Percentiles rank a stretch among this genome's conserved stretches.
Conservation (phyloP, 2,113 vertebrate genomes). For the Piprites chloris region DNA sequence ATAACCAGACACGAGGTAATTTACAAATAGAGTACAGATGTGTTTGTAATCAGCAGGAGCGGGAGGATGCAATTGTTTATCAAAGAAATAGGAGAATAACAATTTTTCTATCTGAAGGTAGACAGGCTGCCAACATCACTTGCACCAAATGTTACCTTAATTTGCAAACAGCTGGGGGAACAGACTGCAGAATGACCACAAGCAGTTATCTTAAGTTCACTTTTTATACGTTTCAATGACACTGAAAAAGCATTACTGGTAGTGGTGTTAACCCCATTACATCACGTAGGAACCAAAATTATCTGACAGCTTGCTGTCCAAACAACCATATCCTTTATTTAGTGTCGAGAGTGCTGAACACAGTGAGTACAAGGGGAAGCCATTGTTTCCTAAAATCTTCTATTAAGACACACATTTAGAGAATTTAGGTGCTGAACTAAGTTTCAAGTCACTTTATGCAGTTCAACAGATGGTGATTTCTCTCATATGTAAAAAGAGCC, state of each 20-base stretch:
- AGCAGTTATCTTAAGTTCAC: neutral
- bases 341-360: neutral
- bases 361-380: neutral
- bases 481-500: neutral
- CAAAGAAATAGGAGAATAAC: neutral
- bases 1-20: neutral
- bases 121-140: neutral
- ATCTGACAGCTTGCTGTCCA: neutral
- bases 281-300: neutral
- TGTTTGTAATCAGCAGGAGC: neutral
- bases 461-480: neutral
- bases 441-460: neutral
- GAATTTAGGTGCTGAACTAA: neutral
- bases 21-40: fast-evolving
- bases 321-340: neutral
- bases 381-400: neutral
- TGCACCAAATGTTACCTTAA: fast-evolving
- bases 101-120: neutral
- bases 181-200: neutral
- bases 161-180: neutral
- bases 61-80: neutral
- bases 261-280: fast-evolving
- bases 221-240: fast-evolving
- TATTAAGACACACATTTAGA: neutral
- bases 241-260: neutral